A percentile compares a stretch with the other conserved stretches of the same genome.
These are phyloP conservation scores for Echiichthys vipera DNA, from an alignment of 2,797 vertebrate genomes.

Conservation along the genomic window DNA sequence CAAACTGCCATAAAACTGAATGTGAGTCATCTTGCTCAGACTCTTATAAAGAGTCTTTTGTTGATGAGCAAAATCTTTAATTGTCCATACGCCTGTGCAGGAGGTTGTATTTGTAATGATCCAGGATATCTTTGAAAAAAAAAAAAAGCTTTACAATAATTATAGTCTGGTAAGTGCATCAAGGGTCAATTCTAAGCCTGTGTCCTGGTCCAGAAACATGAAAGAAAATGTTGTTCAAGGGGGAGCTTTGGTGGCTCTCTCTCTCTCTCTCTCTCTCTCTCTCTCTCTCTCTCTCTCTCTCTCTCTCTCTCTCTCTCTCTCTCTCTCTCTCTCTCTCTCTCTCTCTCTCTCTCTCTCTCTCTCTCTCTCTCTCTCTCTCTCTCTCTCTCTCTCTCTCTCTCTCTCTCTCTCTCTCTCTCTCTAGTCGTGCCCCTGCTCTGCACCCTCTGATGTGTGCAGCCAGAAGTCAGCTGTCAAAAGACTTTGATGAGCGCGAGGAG, in stretches of 20 bases:
- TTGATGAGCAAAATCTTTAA: slow-evolving; percentile 23
- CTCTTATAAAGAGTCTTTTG: slow-evolving; percentile 46
- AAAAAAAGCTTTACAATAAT: background rate
- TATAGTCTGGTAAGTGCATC: slow-evolving; percentile 14
- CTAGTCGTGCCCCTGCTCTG: slow-evolving; percentile 63
- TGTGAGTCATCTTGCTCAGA: slow-evolving; percentile 49
- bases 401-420: slow-evolving; percentile 50
- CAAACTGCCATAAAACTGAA: slow-evolving; percentile 48
- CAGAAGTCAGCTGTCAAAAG: slow-evolving; percentile 83
- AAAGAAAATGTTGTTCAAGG: slow-evolving; percentile 72
- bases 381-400: no score
- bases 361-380: slow-evolving; percentile 24
- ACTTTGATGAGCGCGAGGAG: slow-evolving; percentile 74
- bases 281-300: no score
- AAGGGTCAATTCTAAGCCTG: slow-evolving; percentile 42
- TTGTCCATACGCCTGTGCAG: background rate
- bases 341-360: slow-evolving; percentile 55
- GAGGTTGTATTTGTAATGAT: slow-evolving; percentile 7
- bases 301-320: slow-evolving; percentile 53
- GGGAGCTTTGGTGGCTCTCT: slow-evolving; percentile 54
- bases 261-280: slow-evolving; percentile 61
- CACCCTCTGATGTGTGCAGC: slow-evolving; percentile 80
- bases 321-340: slow-evolving; percentile 24
- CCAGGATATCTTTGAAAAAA: background rate
- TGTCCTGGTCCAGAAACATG: slow-evolving; percentile 48